Evolutionary conservation across 2,797 vertebrate species (phyloP).

Genomic region (Pelochelys cantorii): DNA sequence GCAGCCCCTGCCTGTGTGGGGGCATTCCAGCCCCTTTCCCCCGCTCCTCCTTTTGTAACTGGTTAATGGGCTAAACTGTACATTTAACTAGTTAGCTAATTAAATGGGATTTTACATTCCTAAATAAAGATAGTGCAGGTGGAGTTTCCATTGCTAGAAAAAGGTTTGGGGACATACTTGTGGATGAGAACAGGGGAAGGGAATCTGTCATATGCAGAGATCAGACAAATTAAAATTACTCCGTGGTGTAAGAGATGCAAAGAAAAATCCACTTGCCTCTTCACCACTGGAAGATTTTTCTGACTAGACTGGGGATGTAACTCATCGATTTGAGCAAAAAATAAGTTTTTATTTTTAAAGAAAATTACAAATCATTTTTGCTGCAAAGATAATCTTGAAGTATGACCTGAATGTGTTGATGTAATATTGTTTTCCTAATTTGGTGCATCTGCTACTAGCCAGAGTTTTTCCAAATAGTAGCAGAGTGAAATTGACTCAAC

Average conservation of each 20-base stretch:
- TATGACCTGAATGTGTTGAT: neutral
- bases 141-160: neutral
- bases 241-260: neutral
- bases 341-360: neutral
- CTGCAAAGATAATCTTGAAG: neutral
- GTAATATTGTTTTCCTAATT: neutral
- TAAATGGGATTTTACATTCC: too few species aligned
- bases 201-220: neutral
- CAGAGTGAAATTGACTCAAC: neutral
- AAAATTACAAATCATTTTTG: neutral
- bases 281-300: neutral
- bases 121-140: neutral
- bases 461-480: neutral
- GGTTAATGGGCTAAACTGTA: too few species aligned
- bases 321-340: neutral
- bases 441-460: neutral
- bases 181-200: neutral
- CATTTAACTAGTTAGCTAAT: too few species aligned
- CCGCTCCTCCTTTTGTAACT: too few species aligned
- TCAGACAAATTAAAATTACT: neutral
- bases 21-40: too few species aligned
- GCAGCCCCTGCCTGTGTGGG: too few species aligned
- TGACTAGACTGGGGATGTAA: neutral
- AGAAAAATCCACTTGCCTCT: neutral
- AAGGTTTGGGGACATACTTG: neutral